Evolutionary conservation across 2,113 vertebrate species (phyloP), one percentile per base, ranked within the genome.

Genomic region (Bujurquina vittata): DNA sequence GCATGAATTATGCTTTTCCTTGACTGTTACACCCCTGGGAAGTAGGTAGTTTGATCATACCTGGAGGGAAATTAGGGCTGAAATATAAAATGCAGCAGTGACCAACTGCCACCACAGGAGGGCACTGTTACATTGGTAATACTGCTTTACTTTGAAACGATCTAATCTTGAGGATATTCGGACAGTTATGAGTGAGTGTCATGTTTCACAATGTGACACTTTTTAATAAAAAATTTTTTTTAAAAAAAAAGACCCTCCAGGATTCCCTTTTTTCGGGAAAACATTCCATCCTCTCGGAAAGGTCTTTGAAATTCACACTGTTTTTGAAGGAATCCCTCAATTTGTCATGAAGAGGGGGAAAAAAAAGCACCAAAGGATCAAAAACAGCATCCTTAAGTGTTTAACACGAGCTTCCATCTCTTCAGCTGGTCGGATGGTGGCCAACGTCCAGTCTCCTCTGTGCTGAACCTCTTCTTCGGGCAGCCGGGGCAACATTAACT

Each of bases 381-480:
- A 61, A 83, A 80, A 57, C 5, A 77, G 22, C 59, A 31, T 63
- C 62, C 52, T 69, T 2, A 58, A 75, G 59, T 75, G 74, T n/a
- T 26, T 23, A 62, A 37, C 54, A 56, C 10, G 6, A 12, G 4
- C 4, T 26, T 15, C 52, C 33, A 1, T 23, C 46, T 33, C 67
- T 52, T 73, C 26, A 26, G 10, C 23, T 1, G 95, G 86, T 95
- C 80, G 80, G 94, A 5, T 20, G 90, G 85, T 95, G 96, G 56
- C 96, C 94, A 37, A 99, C 95, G 85, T 99, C 96, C 17, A 99
- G 95, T 80, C 96, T 97, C 89, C 97, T 96, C 92, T 99, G 98
- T 3, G 95, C 97, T 0, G 97, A 97, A 75, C 87, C 96, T 87
- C 95, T 94, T 80, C 92, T 95, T 59, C 96, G 91, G 0, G 87